A percentile compares a stretch with the other conserved stretches of the same genome.
Conservation (phyloP, 2,797 vertebrate species). For the Mormyrops attenuatus region DNA sequence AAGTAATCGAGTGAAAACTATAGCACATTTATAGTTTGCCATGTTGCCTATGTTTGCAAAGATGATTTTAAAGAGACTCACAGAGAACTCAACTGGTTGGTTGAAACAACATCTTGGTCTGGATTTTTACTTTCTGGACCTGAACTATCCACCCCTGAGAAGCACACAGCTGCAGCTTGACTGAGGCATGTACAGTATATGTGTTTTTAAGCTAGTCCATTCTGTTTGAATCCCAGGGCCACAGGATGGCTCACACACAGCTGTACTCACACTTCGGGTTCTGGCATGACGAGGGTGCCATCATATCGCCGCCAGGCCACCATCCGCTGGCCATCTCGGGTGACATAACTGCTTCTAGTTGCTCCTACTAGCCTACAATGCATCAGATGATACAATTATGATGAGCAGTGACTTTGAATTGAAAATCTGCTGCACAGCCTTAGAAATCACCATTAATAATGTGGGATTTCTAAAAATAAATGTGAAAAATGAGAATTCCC, state of each 20-base stretch:
- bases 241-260: background rate
- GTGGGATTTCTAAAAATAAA: no score
- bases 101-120: background rate
- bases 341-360: constrained; percentile 51
- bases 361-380: constrained; percentile 40
- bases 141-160: background rate
- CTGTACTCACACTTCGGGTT: constrained; percentile 30
- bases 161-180: background rate
- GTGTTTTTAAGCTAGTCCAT: background rate
- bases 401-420: background rate
- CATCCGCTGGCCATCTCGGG: constrained; percentile 63
- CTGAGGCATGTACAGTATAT: background rate
- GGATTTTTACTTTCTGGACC: background rate
- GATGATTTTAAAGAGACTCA: background rate
- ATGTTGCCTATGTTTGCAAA: background rate
- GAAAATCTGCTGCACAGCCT: background rate
- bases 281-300: constrained; percentile 46
- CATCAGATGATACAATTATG: background rate
- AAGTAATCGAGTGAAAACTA: background rate
- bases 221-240: background rate
- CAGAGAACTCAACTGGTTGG: background rate
- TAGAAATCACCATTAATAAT: background rate
- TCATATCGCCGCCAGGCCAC: constrained; percentile 66
- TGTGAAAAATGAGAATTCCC: background rate
- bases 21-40: background rate